A percentile compares a stretch with the other conserved stretches of the same genome.
Conservation (phyloP, 2,888 invertebrate genomes). For the Apamea monoglypha region DNA sequence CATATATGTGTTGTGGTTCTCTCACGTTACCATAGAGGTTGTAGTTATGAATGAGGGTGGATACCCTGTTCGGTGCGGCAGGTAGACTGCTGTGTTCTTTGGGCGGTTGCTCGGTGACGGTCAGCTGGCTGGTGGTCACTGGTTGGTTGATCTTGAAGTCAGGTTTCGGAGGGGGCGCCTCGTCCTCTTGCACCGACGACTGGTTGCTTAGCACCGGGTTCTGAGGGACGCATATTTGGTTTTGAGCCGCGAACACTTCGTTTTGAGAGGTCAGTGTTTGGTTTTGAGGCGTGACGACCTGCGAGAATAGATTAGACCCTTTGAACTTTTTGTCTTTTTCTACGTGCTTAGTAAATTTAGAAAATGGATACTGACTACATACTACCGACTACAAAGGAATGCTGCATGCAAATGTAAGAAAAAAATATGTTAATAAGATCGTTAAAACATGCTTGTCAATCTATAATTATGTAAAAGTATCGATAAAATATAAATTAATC, state of each 20-base stretch:
- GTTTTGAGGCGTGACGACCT: conserved; percentile 68
- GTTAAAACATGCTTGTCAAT: conserved; percentile 26
- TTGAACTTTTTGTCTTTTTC: conserved; percentile 11
- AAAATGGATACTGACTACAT: conserved; percentile 50
- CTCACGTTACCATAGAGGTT: conserved; percentile 86
- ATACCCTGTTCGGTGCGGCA: conserved; percentile 83
- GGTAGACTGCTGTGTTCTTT: conserved; percentile 87
- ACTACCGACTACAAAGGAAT: conserved; percentile 47
- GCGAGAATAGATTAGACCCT: conserved; percentile 10
- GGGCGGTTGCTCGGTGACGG: conserved; percentile 71
- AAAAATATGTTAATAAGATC: conserved; percentile 29
- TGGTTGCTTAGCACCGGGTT: conserved; percentile 77
- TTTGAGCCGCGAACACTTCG: conserved; percentile 73
- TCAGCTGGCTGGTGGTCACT: conserved; percentile 81
- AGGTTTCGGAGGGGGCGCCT: conserved; percentile 77
- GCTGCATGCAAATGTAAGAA: conserved; percentile 54
- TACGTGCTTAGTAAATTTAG: conserved; percentile 8
- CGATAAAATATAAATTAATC: background rate
- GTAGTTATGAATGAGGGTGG: conserved; percentile 87
- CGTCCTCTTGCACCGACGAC: conserved; percentile 80
- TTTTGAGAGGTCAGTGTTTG: conserved; percentile 76
- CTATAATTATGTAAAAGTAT: conserved; percentile 2
- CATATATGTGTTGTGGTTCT: conserved; percentile 86
- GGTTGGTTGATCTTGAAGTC: conserved; percentile 89
- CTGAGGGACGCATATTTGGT: conserved; percentile 72